Base-by-base conservation (phyloP, 35 echinoderm and acorn worm genomes). In the Lytechinus variegatus region DNA sequence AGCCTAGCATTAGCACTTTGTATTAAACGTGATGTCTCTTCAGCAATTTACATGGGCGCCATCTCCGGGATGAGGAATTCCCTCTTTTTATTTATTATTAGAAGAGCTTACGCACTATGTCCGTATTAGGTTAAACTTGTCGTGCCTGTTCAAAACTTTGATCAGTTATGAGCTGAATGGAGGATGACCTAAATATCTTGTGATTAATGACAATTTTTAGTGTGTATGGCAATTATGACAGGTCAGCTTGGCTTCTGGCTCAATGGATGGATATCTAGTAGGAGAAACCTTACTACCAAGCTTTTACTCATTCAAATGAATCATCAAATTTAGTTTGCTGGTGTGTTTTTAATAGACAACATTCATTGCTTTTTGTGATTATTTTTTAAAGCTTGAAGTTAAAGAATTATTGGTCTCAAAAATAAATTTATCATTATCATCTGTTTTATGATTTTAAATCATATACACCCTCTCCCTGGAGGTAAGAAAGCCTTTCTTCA, bases 91-190 rank as follows among this genome's bases (percentile, higher is more conserved):
- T 79, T 79, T 79, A 79, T 79, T 79, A 79, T 79, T 79, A 79
- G 66, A 79, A 79, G 66, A 79, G 66, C 66, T 79, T 24, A 79
- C 66, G 19, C 66, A 9, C 88, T 54, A 54, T 90, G 52, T 54
- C 92, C 92, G 92, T 93, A 93, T 93, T 55, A 93, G 92, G 92
- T 27, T 28, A 93, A 93, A 93, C 54, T 93, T 93, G 92, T 93
- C 92, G 53, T 53, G 54, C 53, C 29, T 27, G 52, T 54, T 54
- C 88, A 44, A 52, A 90, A 90, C 28, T 54, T 54, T 90, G 88
- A 90, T 90, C 88, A 90, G 88, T 90, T 90, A 90, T 90, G 88
- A 4, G 29, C 88, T 90, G 88, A 90, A 90, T 52, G 28, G 13
- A 90, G 28, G 29, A 52, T 54, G 88, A 52, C 88, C 88, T 27